phyloP scores from a whole-genome alignment of 2,888 invertebrate genomes.

The Leistus spinibarbis region DNA sequence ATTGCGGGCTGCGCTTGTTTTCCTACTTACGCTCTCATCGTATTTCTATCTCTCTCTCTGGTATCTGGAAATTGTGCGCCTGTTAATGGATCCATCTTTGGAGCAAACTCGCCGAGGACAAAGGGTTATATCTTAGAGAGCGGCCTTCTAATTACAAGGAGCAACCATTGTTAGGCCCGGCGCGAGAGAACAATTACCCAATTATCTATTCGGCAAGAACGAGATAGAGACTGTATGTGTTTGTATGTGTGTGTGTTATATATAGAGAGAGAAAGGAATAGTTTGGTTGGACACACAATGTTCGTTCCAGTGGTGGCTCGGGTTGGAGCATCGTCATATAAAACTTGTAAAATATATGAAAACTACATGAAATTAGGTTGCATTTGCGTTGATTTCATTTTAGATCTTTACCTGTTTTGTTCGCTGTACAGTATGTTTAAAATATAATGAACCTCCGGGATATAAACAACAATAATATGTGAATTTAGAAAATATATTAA shows the following conservation, averaged over 20 bases:
- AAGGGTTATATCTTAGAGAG: slow-evolving; percentile 49
- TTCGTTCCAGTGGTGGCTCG: background rate
- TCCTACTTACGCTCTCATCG: background rate
- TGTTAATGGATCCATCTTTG: slow-evolving; percentile 26
- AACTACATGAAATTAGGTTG: background rate
- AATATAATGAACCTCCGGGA: no score
- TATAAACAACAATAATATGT: no score
- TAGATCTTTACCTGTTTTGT: background rate
- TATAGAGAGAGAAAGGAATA: background rate
- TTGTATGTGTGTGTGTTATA: background rate
- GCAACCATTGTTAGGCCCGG: slow-evolving; percentile 52
- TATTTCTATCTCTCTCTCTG: background rate
- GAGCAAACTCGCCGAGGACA: slow-evolving; percentile 7
- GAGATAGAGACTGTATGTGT: background rate
- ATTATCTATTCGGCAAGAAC: slow-evolving; percentile 45
- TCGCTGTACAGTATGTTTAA: no score
- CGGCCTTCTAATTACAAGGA: slow-evolving; percentile 52
- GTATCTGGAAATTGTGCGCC: slow-evolving; percentile 7
- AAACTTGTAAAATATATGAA: background rate
- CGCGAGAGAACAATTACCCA: slow-evolving; percentile 53
- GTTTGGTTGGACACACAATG: slow-evolving; percentile 6
- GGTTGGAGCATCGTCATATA: background rate
- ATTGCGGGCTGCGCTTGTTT: slow-evolving; percentile 9
- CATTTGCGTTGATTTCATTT: background rate
- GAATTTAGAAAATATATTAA: no score